Base-by-base conservation (phyloP, 23 tunicate species). In the Halocynthia roretzi region DNA sequence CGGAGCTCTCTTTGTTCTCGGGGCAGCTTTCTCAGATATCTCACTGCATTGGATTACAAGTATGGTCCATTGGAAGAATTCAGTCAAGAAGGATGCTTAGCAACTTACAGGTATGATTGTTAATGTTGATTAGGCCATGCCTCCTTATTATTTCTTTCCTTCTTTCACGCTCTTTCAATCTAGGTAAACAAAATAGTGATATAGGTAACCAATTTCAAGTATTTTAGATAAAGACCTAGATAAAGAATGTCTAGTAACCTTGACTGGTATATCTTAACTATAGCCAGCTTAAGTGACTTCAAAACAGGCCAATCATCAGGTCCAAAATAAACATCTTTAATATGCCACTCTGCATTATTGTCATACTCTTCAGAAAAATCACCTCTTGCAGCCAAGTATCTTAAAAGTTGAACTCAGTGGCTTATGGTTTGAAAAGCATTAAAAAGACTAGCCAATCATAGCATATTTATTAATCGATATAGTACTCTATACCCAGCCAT, bases 261-360 rank as follows among this genome's bases (percentile, higher is more conserved):
- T 31, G 96, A 80, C 62, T 89, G 96, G 68, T 89, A 89, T 18
- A 89, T 89, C 62, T 80, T 83, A 8, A 89, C 88, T 50, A 89
- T 79, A 0, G 81, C 85, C 63, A 89, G 52, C 76, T 89, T 89
- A 6, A 89, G 78, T 6, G 81, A 53, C 76, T 84, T 84, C 20
- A 84, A 67, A 11, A 80, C 48, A 5, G 96, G 89, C 71, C 80
- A 54, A 52, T 89, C 96, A 68, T 84, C 96, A 14, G 82, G 85
- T 58, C 80, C 23, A 69, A 89, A 89, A 57, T 89, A 83, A 62
- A 89, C 80, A 75, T 89, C 96, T 54, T 76, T 68, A 8, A 89
- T 75, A 53, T 75, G 88, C 87, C 96, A 89, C 62, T 89, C 96
- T 0, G 96, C 96, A 63, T 80, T 75, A 52, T 89, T 89, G 66